These are phyloP conservation scores for Sisor rabdophorus DNA, from an alignment of 2,113 vertebrate species.

Conservation along the genomic window DNA sequence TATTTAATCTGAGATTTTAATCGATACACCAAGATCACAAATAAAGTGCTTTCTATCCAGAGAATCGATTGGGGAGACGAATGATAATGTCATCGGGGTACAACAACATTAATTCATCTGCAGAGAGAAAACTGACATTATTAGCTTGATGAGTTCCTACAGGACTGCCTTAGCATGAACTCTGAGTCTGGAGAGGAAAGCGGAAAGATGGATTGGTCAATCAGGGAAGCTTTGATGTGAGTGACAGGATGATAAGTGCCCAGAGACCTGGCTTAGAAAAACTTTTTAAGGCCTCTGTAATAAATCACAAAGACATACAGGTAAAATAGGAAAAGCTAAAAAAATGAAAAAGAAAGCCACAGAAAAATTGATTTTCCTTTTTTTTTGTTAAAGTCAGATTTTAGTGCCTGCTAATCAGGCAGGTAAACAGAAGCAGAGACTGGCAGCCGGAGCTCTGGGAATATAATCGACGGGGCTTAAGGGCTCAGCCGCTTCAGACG, in stretches of 20 bases:
- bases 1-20: conserved; percentile 6
- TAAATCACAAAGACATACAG: conserved; percentile 32
- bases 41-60: conserved; percentile 5
- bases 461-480: conserved; percentile 63
- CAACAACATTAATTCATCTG: conserved; percentile 32
- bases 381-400: conserved; percentile 5
- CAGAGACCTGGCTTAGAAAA: conserved; percentile 14
- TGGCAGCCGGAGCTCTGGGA: conserved; percentile 58
- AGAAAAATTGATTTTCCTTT: conserved; percentile 54
- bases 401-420: conserved; percentile 55
- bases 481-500: conserved; percentile 57
- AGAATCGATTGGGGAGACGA: conserved; percentile 11
- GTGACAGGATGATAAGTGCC: conserved; percentile 26
- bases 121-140: conserved; percentile 13
- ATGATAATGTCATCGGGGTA: conserved; percentile 20
- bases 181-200: conserved; percentile 15
- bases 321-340: conserved; percentile 29
- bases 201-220: conserved; percentile 3
- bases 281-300: conserved; percentile 24
- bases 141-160: conserved; percentile 29
- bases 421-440: conserved; percentile 58
- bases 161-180: conserved; percentile 5
- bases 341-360: conserved; percentile 39
- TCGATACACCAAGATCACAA: not conserved
- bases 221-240: not conserved